Percentiles rank a stretch among this genome's conserved stretches.
Evolutionary conservation across 92 coral and sea anemone genomes (phyloP).

Genomic region (Muricea muricata): DNA sequence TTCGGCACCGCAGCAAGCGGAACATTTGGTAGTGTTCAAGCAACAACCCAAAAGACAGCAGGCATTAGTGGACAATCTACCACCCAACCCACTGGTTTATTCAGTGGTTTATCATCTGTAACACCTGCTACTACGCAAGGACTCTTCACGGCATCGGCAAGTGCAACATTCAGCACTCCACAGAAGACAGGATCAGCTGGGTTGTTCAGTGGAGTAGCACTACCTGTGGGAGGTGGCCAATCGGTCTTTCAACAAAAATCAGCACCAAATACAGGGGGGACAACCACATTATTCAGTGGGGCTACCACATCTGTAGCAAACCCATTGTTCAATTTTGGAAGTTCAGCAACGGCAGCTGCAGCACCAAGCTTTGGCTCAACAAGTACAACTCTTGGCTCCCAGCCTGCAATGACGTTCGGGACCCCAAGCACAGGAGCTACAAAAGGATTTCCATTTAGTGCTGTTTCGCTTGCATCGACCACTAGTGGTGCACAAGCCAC

Average conservation of each 20-base stretch:
- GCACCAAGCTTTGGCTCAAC: neutral
- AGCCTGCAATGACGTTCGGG: slow-evolving; percentile 20
- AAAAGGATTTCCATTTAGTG: slow-evolving; percentile 18
- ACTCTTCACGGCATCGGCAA: too few species aligned
- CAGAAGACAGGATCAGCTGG: too few species aligned
- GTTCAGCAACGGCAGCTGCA: neutral
- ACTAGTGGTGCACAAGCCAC: too few species aligned
- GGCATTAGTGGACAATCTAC: neutral
- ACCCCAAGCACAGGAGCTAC: slow-evolving; percentile 6
- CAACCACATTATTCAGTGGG: neutral
- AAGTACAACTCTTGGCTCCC: neutral
- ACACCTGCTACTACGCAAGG: too few species aligned
- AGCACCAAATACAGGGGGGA: neutral
- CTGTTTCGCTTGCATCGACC: too few species aligned
- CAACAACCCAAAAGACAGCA: neutral
- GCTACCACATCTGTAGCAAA: neutral
- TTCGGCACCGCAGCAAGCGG: neutral
- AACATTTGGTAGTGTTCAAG: neutral
- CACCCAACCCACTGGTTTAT: neutral
- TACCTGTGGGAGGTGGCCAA: too few species aligned
- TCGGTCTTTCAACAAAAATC: too few species aligned
- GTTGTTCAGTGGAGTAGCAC: slow-evolving; percentile 20
- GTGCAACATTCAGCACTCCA: too few species aligned
- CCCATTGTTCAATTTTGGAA: neutral
- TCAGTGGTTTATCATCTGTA: neutral